These are phyloP conservation scores for Oryzias woworae DNA, from an alignment of 2,113 vertebrate genomes.

Conservation along the genomic window DNA sequence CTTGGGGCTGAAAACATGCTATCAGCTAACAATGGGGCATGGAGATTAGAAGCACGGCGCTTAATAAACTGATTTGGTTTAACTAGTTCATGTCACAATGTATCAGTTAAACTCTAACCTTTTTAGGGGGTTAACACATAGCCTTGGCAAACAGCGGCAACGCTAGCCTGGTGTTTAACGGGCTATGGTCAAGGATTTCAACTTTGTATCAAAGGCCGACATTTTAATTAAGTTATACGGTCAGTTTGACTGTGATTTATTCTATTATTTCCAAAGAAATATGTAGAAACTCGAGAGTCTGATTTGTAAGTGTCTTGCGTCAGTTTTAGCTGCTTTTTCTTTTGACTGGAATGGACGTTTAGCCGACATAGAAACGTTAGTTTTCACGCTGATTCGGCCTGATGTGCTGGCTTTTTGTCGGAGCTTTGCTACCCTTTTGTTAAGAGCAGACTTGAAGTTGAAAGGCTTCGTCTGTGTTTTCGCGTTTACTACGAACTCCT, in stretches of 20 bases:
- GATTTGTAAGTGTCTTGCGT: too few relatives aligned
- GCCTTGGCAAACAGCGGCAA: neutral
- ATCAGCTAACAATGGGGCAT: constrained; percentile 73
- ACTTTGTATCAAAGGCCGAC: constrained; percentile 49
- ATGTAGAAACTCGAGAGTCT: too few relatives aligned
- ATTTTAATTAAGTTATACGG: constrained; percentile 42
- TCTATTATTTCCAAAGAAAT: too few relatives aligned
- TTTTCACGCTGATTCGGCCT: too few relatives aligned
- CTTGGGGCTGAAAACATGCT: constrained; percentile 18
- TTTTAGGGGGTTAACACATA: neutral
- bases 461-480: too few relatives aligned
- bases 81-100: neutral
- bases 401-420: too few relatives aligned
- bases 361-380: too few relatives aligned
- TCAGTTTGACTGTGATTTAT: neutral
- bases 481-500: too few relatives aligned
- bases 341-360: too few relatives aligned
- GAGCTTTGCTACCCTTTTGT: too few relatives aligned
- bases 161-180: constrained; percentile 8
- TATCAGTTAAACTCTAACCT: neutral
- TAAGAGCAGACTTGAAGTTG: too few relatives aligned
- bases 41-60: constrained; percentile 31
- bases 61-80: constrained; percentile 7
- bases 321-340: too few relatives aligned
- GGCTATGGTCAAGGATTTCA: constrained; percentile 19